phyloP scores from a whole-genome alignment of 2,113 vertebrate species.

The Cyanoramphus novaezelandiae region DNA sequence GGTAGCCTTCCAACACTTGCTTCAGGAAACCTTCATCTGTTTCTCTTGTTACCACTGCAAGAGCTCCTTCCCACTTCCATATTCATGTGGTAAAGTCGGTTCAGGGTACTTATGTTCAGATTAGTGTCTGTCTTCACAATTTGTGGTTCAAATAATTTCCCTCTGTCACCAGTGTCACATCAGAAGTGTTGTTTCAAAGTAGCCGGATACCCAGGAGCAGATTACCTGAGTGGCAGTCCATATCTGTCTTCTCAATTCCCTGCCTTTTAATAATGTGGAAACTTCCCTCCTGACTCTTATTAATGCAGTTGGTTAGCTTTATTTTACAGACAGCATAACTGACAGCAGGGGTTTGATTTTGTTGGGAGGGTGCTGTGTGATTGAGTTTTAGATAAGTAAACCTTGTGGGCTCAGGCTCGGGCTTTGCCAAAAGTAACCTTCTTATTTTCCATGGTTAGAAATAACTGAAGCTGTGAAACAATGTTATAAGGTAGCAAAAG shows the following conservation, averaged over 20 bases:
- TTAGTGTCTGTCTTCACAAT: not conserved
- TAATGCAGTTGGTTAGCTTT: not conserved
- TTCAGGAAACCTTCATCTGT: not conserved
- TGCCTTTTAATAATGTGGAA: not conserved
- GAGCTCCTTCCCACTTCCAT: not conserved
- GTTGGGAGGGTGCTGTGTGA: rapidly evolving
- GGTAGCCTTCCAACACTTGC: not conserved
- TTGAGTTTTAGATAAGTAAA: not conserved
- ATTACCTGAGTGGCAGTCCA: not conserved
- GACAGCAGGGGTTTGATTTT: not conserved
- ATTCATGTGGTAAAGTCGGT: not conserved
- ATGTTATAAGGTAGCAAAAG: not conserved
- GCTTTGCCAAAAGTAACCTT: not conserved
- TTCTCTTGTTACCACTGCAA: not conserved
- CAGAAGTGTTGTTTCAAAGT: not conserved
- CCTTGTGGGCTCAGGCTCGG: not conserved
- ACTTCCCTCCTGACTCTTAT: not conserved
- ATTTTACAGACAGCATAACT: not conserved
- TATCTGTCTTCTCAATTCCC: not conserved
- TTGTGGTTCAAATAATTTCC: conserved; percentile 1
- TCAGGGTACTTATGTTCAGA: not conserved
- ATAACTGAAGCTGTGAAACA: not conserved
- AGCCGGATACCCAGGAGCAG: not conserved
- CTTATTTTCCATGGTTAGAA: not conserved
- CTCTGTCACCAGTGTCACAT: rapidly evolving